These are phyloP conservation scores for Tachycineta bicolor DNA, from an alignment of 2,113 vertebrate species.

Conservation along the genomic window DNA sequence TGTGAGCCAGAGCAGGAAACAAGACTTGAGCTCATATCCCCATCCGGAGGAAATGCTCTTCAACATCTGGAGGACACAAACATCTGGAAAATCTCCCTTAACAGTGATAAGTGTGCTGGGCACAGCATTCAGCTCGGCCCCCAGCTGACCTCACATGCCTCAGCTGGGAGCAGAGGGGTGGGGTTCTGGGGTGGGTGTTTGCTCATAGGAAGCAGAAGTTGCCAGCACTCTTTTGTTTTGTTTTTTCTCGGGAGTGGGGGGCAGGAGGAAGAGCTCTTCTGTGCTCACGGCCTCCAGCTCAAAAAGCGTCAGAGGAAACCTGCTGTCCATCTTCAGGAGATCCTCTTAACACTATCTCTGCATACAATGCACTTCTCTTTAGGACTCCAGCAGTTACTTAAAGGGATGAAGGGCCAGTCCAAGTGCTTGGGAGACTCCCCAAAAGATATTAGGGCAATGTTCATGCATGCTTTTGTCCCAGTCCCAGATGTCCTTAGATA, in stretches of 20 bases:
- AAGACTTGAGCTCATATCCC: conserved; percentile 11
- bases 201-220: background rate
- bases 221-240: background rate
- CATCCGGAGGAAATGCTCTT: conserved; percentile 25
- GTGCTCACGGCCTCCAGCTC: background rate
- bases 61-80: conserved; percentile 60
- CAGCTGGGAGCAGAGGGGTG: background rate
- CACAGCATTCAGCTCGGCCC: background rate
- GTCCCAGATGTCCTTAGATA: background rate
- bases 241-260: background rate
- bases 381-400: background rate
- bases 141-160: background rate
- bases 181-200: background rate
- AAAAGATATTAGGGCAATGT: background rate
- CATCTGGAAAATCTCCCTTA: conserved; percentile 51
- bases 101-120: conserved; percentile 14
- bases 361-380: background rate
- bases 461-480: background rate
- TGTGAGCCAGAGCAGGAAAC: conserved; percentile 54
- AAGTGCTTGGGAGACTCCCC: background rate
- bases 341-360: background rate
- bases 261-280: background rate
- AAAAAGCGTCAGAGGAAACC: background rate
- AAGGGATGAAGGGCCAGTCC: background rate
- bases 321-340: background rate